These are phyloP conservation scores for Blennius ocellaris DNA, from an alignment of 2,113 vertebrate genomes.

Conservation along the genomic window DNA sequence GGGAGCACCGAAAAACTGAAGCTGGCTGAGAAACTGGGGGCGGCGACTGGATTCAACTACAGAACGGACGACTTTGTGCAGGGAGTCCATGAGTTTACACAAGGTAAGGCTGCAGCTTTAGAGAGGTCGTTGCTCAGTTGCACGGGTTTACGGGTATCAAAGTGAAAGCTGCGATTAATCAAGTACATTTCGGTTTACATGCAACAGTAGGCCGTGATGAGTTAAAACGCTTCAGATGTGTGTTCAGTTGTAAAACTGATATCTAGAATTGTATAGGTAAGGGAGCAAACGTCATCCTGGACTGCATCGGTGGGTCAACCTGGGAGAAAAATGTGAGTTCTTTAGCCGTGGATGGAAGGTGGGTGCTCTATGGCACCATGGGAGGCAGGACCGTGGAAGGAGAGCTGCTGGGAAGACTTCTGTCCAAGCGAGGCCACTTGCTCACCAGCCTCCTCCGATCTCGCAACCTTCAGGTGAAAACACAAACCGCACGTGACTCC, in stretches of 20 bases:
- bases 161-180: too few species aligned
- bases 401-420: conserved; percentile 85
- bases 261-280: conserved; percentile 73
- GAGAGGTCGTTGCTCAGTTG: too few species aligned
- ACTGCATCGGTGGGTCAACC: conserved; percentile 84
- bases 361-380: conserved; percentile 89
- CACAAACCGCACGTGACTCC: neutral
- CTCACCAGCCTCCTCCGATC: conserved; percentile 85
- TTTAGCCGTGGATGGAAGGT: conserved; percentile 84
- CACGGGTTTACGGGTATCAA: too few species aligned
- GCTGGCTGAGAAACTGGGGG: conserved; percentile 77
- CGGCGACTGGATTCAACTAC: conserved; percentile 88
- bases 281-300: conserved; percentile 88
- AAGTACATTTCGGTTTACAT: too few species aligned
- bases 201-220: too few species aligned
- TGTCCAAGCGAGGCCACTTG: conserved; percentile 86
- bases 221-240: too few species aligned
- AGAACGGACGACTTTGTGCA: conserved; percentile 84
- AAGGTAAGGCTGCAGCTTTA: conserved; percentile 74
- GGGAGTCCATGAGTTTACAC: conserved; percentile 82
- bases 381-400: conserved; percentile 82
- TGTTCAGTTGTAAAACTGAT: too few species aligned
- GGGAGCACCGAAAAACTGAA: conserved; percentile 85
- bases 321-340: conserved; percentile 89
- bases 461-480: conserved; percentile 83